Conservation (phyloP, 1,140 invertebrate genomes). For the Sycobia sp. region DNA sequence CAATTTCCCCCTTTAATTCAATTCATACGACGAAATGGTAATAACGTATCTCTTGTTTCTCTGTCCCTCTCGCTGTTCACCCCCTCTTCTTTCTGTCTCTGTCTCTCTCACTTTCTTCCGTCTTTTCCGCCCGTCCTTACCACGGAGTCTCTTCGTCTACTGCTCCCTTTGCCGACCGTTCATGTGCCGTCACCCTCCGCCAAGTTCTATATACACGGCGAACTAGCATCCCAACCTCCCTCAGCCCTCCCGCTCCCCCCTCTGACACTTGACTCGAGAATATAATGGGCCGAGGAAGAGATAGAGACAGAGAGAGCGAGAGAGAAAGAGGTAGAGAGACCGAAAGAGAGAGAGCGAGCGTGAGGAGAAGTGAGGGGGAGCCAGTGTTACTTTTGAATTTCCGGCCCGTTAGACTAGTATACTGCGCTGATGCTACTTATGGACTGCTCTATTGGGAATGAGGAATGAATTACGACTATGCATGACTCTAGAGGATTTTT, state of each 20-base stretch:
- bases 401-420: background rate
- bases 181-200: background rate
- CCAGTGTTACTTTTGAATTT: conserved; percentile 20
- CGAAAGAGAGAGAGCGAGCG: no score
- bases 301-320: no score
- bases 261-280: background rate
- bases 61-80: background rate
- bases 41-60: conserved; percentile 8
- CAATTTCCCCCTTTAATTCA: conserved; percentile 25
- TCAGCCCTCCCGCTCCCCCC: no score
- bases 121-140: background rate
- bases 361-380: no score
- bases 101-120: background rate
- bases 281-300: conserved; percentile 21
- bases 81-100: background rate
- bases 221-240: no score
- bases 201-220: background rate
- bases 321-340: no score
- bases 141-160: background rate
- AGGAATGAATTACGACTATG: background rate
- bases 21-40: conserved; percentile 29
- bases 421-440: background rate
- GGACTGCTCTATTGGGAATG: background rate
- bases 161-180: background rate
- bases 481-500: background rate